Evolutionary conservation across 2,888 invertebrate species (phyloP), one percentile per base, ranked within the genome.

Genomic region (Cephus rjabovi): DNA sequence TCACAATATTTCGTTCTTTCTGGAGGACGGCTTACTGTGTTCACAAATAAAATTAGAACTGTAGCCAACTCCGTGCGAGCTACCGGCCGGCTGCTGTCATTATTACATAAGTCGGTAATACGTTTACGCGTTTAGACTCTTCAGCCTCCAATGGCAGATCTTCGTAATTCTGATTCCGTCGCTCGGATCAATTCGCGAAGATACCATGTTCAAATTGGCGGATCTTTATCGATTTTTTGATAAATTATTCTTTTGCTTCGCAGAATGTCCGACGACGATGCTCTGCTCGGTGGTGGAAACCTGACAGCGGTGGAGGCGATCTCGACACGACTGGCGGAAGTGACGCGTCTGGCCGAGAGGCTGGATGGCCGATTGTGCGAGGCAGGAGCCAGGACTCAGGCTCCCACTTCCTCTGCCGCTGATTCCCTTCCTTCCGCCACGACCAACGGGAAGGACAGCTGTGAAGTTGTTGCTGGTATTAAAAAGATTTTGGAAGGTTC

Each of bases 281-380:
- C 79, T 34, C 81, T 83, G 79, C 85, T 79, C 74, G 84, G 85
- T 75, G 83, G 83, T 78, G 83, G 86, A 83, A 95, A 95, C 90
- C 92, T 93, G 81, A 93, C 94, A 83, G 95, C 95, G 31, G 93
- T 95, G 69, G 94, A 94, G 84, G 94, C 95, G 75, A 95, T 95
- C 79, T 93, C 95, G n/a, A 94, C 94, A 84, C 93, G 93, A 87
- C 89, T 95, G 80, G 92, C 93, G 30, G 95, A 95, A 89, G 95
- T 95, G 30, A 94, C 95, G 23, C 93, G 93, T 78, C 92, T 95
- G 34, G 95, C 95, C 2, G 95, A 95, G 88, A 94, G 95, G 81
- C 90, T 95, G 83, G 95, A 95, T 87, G 93, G 93, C 69, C 89
- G 83, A 81, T 84, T 91, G 15, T 91, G 88, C 83, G 90, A 90